Evolutionary conservation across 2,113 vertebrate species (phyloP), one percentile per base, ranked within the genome.

Genomic region (Promerops cafer): DNA sequence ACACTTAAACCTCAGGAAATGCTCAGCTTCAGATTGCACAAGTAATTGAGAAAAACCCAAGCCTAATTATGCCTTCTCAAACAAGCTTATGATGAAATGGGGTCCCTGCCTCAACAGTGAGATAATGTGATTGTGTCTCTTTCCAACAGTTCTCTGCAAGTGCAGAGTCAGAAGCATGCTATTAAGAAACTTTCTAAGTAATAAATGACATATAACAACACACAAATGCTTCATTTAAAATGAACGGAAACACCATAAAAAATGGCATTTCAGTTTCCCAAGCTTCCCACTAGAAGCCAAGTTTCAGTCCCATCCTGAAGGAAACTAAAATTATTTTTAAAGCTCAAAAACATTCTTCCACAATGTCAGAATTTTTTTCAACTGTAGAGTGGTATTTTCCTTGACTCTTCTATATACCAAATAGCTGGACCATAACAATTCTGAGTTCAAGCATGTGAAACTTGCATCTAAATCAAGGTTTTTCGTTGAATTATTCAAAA

Each of bases 1-100:
- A 93, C 75, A 88, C 63, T 96, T 76, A 76, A 87, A 93, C 59
- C 66, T 90, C 92, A 90, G 72, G 60, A 97, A 92, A 90, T n/a
- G 20, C 26, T 71, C 53, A 90, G 60, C n/a, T 92, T 93, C 54
- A 75, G 74, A 94, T 75, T 89, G 64, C 56, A 83, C 42, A 86
- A 88, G n/a, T 60, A 72, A 72, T 23, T 83, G 59, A 72, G 70
- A 80, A 49, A 75, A 52, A 71, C 16, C 39, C 77, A 94, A 85
- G 83, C 35, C 71, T 75, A 83, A 91, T 88, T 63, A 93, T 9
- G 31, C 23, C 26, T 59, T 78, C 68, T 83, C 79, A 89, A 92
- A 88, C 42, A 92, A 94, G 64, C 16, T 37, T 50, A 47, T 60
- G 76, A 94, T 74, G 83, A 94, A 93, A 94, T 33, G 39, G 50